Base-by-base conservation (phyloP, 2,888 invertebrate species). In the Proisotoma minuta region DNA sequence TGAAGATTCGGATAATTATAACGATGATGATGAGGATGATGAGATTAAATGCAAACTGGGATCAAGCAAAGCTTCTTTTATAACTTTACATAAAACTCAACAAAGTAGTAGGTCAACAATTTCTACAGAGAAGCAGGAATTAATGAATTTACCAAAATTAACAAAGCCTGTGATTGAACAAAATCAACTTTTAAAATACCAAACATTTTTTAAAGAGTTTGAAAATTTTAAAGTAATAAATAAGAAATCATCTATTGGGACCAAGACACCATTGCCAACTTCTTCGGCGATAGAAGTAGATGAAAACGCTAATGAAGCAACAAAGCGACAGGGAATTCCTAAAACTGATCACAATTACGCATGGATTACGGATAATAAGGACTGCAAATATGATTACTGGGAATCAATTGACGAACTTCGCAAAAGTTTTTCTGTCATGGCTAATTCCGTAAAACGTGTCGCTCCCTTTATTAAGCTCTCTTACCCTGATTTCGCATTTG, bases 391-490 rank as follows among this genome's bases (percentile, higher is more conserved):
- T 26, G 63, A 53, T 24, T 57, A 60, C 12, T 56, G 60, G 49
- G 57, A 57, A n/a, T 53, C 34, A 53, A 57, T 51, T 43, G 57
- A 53, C 24, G 63, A 62, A 27, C 23, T 71, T 2, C 61, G 68
- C 20, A 59, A 50, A 47, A 79, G 81, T 3, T 85, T 85, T 74
- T 81, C 80, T 54, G 78, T 77, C 5, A 79, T 85, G 64, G 81
- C 84, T 0, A 83, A 84, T 40, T 78, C 80, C 67, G 83, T 84
- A 2, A 79, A 78, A 58, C 85, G 85, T 75, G 83, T 87, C 15
- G 83, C 85, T 63, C 83, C 84, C 4, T 87, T 88, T 77, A 84
- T 85, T 29, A 88, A 88, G 78, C 82, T 88, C 3, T 86, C 88
- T 0, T 88, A 87, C 76, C 89, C 89, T 20, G 89, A 89, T 74